These are phyloP conservation scores for Synergus laeviventris DNA, from an alignment of 2,888 invertebrate species.

Conservation along the genomic window DNA sequence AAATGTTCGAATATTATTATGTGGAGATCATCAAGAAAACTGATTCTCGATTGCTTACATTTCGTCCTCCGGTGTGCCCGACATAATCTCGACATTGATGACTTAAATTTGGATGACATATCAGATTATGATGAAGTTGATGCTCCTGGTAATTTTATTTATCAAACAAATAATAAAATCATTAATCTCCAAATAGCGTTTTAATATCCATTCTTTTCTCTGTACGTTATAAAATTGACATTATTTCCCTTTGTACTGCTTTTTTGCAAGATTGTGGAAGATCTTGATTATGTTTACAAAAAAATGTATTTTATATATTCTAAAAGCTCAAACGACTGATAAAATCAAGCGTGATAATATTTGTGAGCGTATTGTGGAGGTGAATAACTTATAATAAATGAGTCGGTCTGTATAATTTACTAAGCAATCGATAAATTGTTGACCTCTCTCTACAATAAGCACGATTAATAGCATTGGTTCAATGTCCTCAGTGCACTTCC, in stretches of 20 bases:
- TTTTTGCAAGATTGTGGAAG: no score
- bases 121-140: constrained; percentile 44
- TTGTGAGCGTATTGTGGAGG: no score
- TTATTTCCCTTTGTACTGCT: no score
- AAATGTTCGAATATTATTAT: constrained; percentile 63
- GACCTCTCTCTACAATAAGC: background rate
- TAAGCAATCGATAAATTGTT: background rate
- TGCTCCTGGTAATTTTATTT: constrained; percentile 20
- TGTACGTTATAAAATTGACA: no score
- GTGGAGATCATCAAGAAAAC: constrained; percentile 58
- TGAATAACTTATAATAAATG: background rate
- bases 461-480: background rate
- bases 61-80: constrained; percentile 51
- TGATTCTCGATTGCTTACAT: constrained; percentile 50
- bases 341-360: no score
- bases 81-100: constrained; percentile 45
- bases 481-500: constrained; percentile 54
- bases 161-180: no score
- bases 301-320: no score
- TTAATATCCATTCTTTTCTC: no score
- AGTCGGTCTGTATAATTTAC: background rate
- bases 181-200: no score
- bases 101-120: constrained; percentile 46
- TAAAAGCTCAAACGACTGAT: no score
- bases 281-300: no score